Evolutionary conservation across 2,113 vertebrate species (phyloP).

Genomic region (Carollia perspicillata): DNA sequence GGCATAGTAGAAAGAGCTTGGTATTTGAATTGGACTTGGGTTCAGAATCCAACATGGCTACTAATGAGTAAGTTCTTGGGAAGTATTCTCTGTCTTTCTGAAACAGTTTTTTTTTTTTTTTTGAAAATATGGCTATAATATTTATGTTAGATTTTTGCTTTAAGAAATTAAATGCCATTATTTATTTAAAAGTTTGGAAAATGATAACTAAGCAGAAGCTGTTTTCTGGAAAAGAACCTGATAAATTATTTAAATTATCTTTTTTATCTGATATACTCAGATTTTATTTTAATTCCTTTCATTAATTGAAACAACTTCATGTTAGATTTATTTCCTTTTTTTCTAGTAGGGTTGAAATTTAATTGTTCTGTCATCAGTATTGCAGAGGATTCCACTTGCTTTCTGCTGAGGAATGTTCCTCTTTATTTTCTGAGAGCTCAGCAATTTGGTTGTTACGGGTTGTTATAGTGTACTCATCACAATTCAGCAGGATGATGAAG

Average conservation of each 20-base stretch:
- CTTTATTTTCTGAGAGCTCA: conserved; percentile 17
- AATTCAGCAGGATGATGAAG: neutral
- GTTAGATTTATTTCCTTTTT: neutral
- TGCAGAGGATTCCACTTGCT: neutral
- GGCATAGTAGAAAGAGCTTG: neutral
- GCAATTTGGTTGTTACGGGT: neutral
- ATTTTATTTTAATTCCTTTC: neutral
- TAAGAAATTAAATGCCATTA: neutral
- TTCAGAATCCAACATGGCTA: neutral
- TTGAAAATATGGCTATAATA: neutral
- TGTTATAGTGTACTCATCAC: neutral
- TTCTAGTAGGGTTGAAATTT: neutral
- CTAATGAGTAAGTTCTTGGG: neutral
- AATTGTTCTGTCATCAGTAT: neutral
- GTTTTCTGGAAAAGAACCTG: neutral
- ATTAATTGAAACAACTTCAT: neutral
- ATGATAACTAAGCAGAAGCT: neutral
- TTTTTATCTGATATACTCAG: neutral
- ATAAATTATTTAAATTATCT: neutral
- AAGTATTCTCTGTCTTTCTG: neutral
- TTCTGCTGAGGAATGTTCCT: neutral
- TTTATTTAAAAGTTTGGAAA: neutral
- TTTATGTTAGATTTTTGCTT: neutral
- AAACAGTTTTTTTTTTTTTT: neutral
- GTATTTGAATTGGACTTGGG: neutral